Conservation (phyloP, 23 tunicate genomes). For the Botrylloides violaceus region DNA sequence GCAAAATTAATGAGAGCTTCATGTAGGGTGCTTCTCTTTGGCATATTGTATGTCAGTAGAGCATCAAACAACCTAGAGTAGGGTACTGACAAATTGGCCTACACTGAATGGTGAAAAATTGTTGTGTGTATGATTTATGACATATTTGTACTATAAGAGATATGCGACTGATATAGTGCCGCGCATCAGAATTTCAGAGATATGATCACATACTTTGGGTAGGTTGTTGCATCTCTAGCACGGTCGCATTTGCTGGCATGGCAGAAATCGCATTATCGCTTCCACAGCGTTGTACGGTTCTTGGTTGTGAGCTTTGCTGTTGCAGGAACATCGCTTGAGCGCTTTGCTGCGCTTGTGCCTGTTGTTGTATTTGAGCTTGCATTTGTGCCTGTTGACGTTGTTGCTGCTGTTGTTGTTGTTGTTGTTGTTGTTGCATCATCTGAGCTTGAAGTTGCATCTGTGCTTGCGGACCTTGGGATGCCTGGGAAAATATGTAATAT, state of each 20-base stretch:
- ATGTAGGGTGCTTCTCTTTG: too few relatives aligned
- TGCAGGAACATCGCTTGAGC: constrained; percentile 9
- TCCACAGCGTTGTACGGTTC: background rate
- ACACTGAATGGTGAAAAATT: too few relatives aligned
- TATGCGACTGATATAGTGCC: too few relatives aligned
- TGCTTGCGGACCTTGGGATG: constrained; percentile 9
- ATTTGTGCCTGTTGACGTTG: constrained; percentile 24
- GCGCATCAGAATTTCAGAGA: too few relatives aligned
- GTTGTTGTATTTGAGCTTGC: constrained; percentile 34
- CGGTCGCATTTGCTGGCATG: background rate
- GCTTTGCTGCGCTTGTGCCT: constrained; percentile 3
- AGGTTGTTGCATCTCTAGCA: background rate
- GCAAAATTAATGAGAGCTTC: too few relatives aligned
- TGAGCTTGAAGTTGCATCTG: constrained; percentile 30
- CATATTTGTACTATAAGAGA: too few relatives aligned
- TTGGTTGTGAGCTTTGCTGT: background rate
- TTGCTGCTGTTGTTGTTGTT: constrained; percentile 30
- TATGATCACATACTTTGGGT: too few relatives aligned
- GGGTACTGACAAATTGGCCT: too few relatives aligned
- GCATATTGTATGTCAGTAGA: too few relatives aligned
- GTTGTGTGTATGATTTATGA: too few relatives aligned
- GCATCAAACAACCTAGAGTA: too few relatives aligned
- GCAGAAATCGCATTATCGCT: constrained; percentile 2
- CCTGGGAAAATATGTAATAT: background rate
- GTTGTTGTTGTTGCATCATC: constrained; percentile 42